Conservation (phyloP, 2,797 vertebrate genomes). For the Esox lucius region DNA sequence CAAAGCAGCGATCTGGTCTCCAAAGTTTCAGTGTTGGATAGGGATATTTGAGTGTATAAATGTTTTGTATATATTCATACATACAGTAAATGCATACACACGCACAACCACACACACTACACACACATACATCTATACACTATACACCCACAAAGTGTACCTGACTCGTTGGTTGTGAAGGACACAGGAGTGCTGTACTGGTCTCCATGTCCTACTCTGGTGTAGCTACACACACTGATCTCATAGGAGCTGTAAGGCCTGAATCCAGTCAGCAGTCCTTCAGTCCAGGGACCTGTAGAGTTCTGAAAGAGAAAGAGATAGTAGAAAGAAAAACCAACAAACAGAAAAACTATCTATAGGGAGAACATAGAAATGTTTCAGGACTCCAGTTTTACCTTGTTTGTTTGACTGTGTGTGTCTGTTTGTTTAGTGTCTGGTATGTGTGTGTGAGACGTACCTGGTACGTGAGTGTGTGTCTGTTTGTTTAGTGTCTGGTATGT, state of each 20-base stretch:
- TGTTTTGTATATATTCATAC: too few species aligned
- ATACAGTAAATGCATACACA: too few species aligned
- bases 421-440: background rate
- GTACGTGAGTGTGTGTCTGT: background rate
- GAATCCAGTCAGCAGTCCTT: constrained; percentile 79
- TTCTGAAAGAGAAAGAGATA: constrained; percentile 76
- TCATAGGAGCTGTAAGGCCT: constrained; percentile 86
- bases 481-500: background rate
- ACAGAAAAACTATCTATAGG: background rate
- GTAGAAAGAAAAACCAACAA: background rate
- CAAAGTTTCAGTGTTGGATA: too few species aligned
- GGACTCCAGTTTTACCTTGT: background rate
- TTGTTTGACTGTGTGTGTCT: background rate
- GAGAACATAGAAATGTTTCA: background rate
- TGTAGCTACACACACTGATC: constrained; percentile 88
- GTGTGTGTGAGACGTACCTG: background rate
- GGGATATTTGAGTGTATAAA: too few species aligned
- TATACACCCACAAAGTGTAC: constrained; percentile 63
- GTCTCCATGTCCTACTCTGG: constrained; percentile 91
- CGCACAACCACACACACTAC: background rate
- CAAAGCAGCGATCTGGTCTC: too few species aligned
- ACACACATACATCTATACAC: background rate
- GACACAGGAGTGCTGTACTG: constrained; percentile 86
- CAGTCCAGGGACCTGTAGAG: constrained; percentile 80
- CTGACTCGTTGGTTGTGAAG: constrained; percentile 92